A percentile compares a stretch with the other conserved stretches of the same genome.
Evolutionary conservation across 1,140 invertebrate species (phyloP).

Genomic region (Thaumetopoea pityocampa): DNA sequence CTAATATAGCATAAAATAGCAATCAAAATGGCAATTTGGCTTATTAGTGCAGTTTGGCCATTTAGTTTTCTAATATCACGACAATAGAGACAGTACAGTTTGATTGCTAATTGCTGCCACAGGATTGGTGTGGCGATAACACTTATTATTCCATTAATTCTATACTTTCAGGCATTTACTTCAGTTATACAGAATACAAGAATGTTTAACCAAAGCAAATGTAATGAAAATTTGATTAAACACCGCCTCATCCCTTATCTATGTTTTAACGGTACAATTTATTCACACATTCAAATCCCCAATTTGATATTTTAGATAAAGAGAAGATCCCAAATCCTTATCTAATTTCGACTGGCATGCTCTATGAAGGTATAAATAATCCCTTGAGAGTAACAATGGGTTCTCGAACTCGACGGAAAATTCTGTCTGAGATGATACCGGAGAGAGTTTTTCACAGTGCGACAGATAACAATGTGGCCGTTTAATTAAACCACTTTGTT

Average conservation of each 20-base stretch:
- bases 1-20: too few relatives aligned
- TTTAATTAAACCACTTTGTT: too few relatives aligned
- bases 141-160: too few relatives aligned
- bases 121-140: too few relatives aligned
- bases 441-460: background rate
- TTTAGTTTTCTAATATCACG: too few relatives aligned
- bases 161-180: too few relatives aligned
- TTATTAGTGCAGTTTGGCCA: too few relatives aligned
- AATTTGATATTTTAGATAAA: constrained; percentile 21
- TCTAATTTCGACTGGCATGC: constrained; percentile 11
- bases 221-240: constrained; percentile 3
- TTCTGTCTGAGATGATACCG: background rate
- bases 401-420: constrained; percentile 6
- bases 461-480: constrained; percentile 1
- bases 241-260: constrained; percentile 3
- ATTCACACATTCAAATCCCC: constrained; percentile 14
- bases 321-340: constrained; percentile 17
- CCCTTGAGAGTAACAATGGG: constrained; percentile 7
- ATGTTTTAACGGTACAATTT: constrained; percentile 7
- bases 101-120: too few relatives aligned
- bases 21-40: too few relatives aligned
- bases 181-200: too few relatives aligned
- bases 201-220: too few relatives aligned
- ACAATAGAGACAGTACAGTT: too few relatives aligned
- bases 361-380: constrained; percentile 12